Conservation (phyloP, 2,113 vertebrate genomes). For the Erythrocebus patas region DNA sequence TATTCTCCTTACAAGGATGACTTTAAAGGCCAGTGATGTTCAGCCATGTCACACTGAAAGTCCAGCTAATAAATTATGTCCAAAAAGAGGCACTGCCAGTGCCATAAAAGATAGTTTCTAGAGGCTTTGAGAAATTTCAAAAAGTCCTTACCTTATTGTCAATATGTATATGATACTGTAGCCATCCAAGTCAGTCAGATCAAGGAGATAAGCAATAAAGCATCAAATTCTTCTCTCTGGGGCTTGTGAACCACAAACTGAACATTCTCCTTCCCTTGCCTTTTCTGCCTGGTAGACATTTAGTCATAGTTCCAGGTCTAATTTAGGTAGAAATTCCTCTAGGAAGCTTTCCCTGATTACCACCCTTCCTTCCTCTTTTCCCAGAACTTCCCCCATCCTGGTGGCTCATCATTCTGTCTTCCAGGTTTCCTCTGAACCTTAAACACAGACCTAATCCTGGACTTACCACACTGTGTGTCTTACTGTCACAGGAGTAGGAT, state of each 20-base stretch:
- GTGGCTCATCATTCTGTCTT: neutral
- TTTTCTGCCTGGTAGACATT: neutral
- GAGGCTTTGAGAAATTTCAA: neutral
- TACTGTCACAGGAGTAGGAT: neutral
- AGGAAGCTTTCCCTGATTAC: neutral
- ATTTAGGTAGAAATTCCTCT: neutral
- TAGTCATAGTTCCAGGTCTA: neutral
- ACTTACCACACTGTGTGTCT: neutral
- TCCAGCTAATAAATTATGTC: conserved; percentile 32
- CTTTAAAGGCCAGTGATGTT: conserved; percentile 6
- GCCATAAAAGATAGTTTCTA: neutral
- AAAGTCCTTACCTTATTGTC: neutral
- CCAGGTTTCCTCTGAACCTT: neutral
- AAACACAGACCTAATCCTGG: neutral
- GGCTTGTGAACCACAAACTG: neutral
- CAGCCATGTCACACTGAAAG: neutral
- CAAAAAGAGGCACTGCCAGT: neutral
- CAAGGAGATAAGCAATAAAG: neutral
- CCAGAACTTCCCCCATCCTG: neutral
- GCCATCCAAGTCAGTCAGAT: neutral
- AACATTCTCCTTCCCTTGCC: neutral
- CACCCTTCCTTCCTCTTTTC: neutral
- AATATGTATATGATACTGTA: neutral
- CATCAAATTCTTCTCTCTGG: neutral
- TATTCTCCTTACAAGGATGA: conserved; percentile 32